A percentile compares a stretch with the other conserved stretches of the same genome.
Evolutionary conservation across 2,113 vertebrate genomes (phyloP).

Genomic region (Vidua macroura): DNA sequence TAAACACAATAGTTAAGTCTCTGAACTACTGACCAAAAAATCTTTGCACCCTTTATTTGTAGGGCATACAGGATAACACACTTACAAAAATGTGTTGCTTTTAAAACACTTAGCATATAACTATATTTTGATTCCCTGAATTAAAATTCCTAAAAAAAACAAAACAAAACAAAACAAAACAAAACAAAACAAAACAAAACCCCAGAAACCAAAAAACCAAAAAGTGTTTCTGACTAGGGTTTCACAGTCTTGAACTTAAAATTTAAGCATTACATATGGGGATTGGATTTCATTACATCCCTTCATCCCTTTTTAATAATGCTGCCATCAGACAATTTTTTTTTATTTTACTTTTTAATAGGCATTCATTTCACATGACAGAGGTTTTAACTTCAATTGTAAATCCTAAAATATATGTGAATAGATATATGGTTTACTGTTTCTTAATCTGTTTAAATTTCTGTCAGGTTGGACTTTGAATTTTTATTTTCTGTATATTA

Average conservation of each 20-base stretch:
- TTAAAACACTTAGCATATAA: not conserved
- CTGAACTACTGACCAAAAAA: not conserved
- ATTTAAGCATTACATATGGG: not conserved
- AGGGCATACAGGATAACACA: not conserved
- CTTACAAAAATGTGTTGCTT: not conserved
- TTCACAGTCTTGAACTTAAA: not conserved
- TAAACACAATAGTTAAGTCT: not conserved
- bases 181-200: not conserved
- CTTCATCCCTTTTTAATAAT: not conserved
- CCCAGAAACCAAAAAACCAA: too few species aligned
- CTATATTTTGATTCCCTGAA: not conserved
- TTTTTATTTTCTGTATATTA: not conserved
- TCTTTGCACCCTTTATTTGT: not conserved
- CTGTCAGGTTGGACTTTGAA: not conserved
- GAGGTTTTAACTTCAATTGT: not conserved
- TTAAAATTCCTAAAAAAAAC: not conserved
- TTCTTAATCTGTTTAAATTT: not conserved
- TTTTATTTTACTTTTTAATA: not conserved
- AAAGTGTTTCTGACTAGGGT: not conserved
- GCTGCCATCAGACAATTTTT: accelerated
- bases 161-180: not conserved
- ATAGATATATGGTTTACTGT: not conserved
- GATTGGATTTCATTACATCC: not conserved
- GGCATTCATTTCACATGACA: not conserved
- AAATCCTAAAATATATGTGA: not conserved